These are phyloP conservation scores for Drosophila lacicola DNA, from an alignment of 2,888 invertebrate genomes.

Conservation along the genomic window DNA sequence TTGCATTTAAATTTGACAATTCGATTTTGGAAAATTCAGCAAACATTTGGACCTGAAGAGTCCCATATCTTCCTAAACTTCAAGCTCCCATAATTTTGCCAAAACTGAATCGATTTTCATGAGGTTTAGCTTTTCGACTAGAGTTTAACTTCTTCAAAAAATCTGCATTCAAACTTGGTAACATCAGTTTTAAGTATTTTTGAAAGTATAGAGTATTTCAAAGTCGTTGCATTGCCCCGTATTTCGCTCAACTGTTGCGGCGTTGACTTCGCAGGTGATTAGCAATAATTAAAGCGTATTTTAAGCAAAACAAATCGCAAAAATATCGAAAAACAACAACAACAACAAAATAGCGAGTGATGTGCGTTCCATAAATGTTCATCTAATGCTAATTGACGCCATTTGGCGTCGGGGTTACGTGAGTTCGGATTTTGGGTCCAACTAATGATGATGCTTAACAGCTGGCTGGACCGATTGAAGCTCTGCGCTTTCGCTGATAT, in stretches of 20 bases:
- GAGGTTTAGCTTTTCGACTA: background rate
- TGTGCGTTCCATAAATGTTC: constrained; percentile 36
- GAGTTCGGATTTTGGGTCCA: constrained; percentile 27
- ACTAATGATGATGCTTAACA: constrained; percentile 16
- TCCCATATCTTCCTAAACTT: background rate
- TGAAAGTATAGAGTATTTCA: constrained; percentile 11
- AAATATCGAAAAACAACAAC: constrained; percentile 14
- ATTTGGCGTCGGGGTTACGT: constrained; percentile 36
- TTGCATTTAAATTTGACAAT: no score
- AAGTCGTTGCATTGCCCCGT: background rate
- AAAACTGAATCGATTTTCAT: background rate
- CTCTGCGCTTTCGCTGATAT: constrained; percentile 13
- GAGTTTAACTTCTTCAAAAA: no score
- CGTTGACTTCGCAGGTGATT: constrained; percentile 59
- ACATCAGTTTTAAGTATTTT: no score
- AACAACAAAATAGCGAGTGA: background rate
- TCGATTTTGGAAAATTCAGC: no score
- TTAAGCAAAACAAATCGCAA: constrained; percentile 57
- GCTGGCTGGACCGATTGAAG: constrained; percentile 27
- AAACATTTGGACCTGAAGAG: no score
- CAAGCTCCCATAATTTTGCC: background rate
- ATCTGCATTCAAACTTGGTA: no score
- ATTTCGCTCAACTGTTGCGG: background rate
- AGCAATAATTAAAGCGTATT: constrained; percentile 56
- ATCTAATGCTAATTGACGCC: constrained; percentile 46